Base-by-base conservation (phyloP, 2,113 vertebrate genomes). In the Porphyrio hochstetteri region DNA sequence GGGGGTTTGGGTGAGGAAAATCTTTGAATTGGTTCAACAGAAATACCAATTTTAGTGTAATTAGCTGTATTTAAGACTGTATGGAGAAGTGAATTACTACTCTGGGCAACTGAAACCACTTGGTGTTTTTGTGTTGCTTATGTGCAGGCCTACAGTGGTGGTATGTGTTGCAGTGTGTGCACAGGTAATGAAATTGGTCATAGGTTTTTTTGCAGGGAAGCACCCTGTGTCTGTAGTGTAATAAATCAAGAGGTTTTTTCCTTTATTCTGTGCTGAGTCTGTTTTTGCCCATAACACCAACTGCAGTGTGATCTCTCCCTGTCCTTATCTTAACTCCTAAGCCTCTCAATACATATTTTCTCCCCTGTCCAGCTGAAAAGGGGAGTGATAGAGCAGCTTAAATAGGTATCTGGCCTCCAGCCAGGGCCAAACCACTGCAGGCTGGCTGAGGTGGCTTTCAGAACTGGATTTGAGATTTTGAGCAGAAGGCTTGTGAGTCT, bases 121-220 rank as follows among this genome's bases (percentile, higher is more conserved):
- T 46, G 50, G 13, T 48, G 38, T 44, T 64, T 69, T 2, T 28
- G 80, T 16, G 1, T 48, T 61, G 91, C 33, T 76, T 79, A 27
- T 0, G 0, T 71, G 55, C 40, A 40, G 21, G 23, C 60, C 27
- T 72, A 5, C 46, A 72, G 44, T 11, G 1, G 1, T 74, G 50
- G 14, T 11, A 5, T 24, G 8, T 36, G 53, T 42, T 56, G 25
- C 8, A 74, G 50, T 24, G 63, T 44, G 7, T 40, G 44, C 5
- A 0, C 38, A 50, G 64, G 50, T 29, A 36, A 46, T 1, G 0
- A 57, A 36, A 23, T 5, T 81, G 27, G 46, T 59, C 8, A 9
- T 18, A 2, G 2, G 2, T 19, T 44, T 25, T 77, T 42, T 46
- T 33, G 46, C 24, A 29, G 20, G 68, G 31, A 81, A 24, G 20